Base-by-base conservation (phyloP, 2,888 invertebrate genomes). In the Drosophila cyrtoloma region DNA sequence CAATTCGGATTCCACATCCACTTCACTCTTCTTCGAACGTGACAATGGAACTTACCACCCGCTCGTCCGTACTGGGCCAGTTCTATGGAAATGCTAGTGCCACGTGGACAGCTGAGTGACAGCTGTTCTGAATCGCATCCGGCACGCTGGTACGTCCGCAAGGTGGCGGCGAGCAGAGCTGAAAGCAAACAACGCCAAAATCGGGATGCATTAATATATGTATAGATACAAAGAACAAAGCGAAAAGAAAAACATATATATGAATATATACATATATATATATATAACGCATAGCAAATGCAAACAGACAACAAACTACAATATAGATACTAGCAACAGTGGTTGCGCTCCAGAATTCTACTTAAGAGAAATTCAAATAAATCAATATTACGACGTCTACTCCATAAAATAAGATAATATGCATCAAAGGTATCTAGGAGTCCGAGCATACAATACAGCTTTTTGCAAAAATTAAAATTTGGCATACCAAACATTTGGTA, bases 81-180 rank as follows among this genome's bases (percentile, higher is more conserved):
- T 92, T 97, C 97, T 84, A 98, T 97, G 88, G 97, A 96, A 92
- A 99, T 98, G 89, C 97, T 97, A 44, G 99, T 99, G 62, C 97
- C 97, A 56, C 96, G 94, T 35, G 99, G 98, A 94, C 99, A 99
- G 91, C 96, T 96, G 76, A 99, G 95, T 58, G 96, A 96, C 92
- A 99, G 96, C 93, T 96, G 95, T 91, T 98, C 97, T 77, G 97
- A 97, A 94, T 98, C 98, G 94, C 99, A 99, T 61, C 97, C 97
- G 58, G 97, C 97, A 80, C 97, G 96, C 92, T 98, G 97, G 94
- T 98, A 98, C 55, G 98, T 98, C 91, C 97, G 95, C 86, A 99
- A 95, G 37, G 98, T 98, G 84, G 98, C 98, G 90, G 97, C 96
- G 87, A 99, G 96, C 82, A 98, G 95, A 92, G 97, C 99, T 99